Percentiles rank a stretch among this genome's conserved stretches.
These are phyloP conservation scores for Acheta domesticus DNA, from an alignment of 2,888 invertebrate species.

Conservation along the genomic window DNA sequence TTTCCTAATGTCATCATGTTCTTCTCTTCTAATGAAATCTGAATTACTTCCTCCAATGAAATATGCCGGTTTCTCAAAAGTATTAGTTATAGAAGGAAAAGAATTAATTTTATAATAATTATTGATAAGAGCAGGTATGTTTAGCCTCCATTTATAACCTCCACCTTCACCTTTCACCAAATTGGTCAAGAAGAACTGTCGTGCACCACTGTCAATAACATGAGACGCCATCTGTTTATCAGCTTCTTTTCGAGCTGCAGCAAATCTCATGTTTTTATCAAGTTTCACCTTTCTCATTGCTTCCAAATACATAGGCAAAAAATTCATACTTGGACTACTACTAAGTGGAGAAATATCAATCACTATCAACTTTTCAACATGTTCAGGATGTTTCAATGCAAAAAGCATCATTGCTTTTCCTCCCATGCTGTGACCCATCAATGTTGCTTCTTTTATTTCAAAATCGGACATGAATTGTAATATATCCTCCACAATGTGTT, in stretches of 20 bases:
- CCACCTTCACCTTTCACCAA: constrained; percentile 63
- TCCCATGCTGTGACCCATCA: constrained; percentile 94
- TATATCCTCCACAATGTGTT: constrained; percentile 71
- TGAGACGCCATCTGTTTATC: constrained; percentile 59
- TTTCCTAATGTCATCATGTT: neutral
- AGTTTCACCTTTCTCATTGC: constrained; percentile 53
- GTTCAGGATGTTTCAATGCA: constrained; percentile 65
- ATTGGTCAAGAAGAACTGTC: constrained; percentile 81
- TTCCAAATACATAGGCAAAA: constrained; percentile 61
- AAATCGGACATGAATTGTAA: constrained; percentile 61
- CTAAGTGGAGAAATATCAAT: constrained; percentile 70
- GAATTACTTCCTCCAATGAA: constrained; percentile 87
- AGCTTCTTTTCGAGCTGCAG: constrained; percentile 65
- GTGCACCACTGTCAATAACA: constrained; percentile 31
- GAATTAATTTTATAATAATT: constrained; percentile 63
- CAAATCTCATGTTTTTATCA: constrained; percentile 60
- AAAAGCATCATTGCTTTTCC: constrained; percentile 87
- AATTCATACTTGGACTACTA: constrained; percentile 58
- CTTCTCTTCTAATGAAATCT: constrained; percentile 58
- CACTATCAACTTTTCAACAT: constrained; percentile 64
- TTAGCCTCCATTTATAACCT: constrained; percentile 73
- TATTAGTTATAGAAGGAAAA: constrained; percentile 55
- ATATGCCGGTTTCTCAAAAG: constrained; percentile 62
- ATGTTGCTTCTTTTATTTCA: constrained; percentile 59
- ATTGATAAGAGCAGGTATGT: constrained; percentile 66